phyloP scores from a whole-genome alignment of 1,140 invertebrate species.

The Brachionus rubens region DNA sequence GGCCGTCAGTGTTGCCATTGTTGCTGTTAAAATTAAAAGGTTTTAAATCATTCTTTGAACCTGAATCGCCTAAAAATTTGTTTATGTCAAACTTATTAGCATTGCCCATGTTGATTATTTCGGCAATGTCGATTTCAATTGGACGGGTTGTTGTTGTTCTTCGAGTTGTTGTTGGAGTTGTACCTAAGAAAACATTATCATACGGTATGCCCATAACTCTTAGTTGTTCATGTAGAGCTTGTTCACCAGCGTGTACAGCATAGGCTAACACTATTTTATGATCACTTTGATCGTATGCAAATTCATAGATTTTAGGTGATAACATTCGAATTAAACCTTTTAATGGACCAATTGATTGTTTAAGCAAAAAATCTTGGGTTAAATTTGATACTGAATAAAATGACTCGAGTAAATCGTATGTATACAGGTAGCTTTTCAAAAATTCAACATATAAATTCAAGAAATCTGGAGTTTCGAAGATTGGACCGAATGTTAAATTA shows the following conservation, averaged over 20 bases:
- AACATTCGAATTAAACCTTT: background rate
- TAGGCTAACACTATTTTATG: background rate
- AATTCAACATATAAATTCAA: too few relatives aligned
- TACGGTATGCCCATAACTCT: background rate
- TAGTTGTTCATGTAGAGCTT: background rate
- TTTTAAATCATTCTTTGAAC: background rate
- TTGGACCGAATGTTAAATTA: too few relatives aligned
- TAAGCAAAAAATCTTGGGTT: background rate
- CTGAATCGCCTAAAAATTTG: slow-evolving; percentile 5
- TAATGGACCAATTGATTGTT: background rate
- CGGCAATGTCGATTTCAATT: background rate
- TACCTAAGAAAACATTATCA: slow-evolving; percentile 7
- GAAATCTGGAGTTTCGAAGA: too few relatives aligned
- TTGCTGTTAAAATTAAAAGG: background rate
- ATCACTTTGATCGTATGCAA: slow-evolving; percentile 9
- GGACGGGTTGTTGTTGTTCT: background rate
- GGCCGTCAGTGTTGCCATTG: background rate
- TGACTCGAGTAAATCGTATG: too few relatives aligned
- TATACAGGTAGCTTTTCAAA: too few relatives aligned
- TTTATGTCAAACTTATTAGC: background rate
- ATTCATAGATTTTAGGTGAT: slow-evolving; percentile 1
- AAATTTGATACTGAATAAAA: too few relatives aligned
- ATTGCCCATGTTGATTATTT: background rate
- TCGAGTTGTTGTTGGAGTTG: background rate
- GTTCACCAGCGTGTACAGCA: slow-evolving; percentile 10